Percentiles rank a stretch among this genome's conserved stretches.
These are phyloP conservation scores for Enteromius fasciolatus DNA, from an alignment of 2,797 vertebrate species.

Conservation along the genomic window DNA sequence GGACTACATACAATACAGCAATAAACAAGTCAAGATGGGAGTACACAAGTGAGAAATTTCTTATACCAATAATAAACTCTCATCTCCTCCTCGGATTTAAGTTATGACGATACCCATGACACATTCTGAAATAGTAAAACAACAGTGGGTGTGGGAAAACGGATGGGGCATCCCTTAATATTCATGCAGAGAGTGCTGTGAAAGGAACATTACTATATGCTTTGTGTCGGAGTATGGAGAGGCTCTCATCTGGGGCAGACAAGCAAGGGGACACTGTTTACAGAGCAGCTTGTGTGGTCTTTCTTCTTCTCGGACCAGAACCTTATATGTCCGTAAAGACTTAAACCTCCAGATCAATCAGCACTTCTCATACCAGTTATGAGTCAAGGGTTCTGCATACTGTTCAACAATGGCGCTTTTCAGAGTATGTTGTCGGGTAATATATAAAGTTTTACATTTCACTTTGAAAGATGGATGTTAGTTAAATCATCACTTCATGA, in stretches of 20 bases:
- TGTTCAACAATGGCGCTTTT: background rate
- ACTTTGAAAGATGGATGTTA: background rate
- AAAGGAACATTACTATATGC: slow-evolving; percentile 7
- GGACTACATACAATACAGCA: background rate
- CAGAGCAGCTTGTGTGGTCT: slow-evolving; percentile 59
- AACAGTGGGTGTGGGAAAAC: background rate
- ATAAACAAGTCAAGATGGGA: background rate
- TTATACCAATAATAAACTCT: background rate
- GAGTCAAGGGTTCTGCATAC: background rate
- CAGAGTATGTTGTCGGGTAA: background rate
- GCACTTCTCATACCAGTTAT: background rate
- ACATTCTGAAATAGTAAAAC: slow-evolving; percentile 1
- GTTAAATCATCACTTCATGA: background rate
- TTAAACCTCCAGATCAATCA: slow-evolving; percentile 53
- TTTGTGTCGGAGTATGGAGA: slow-evolving; percentile 35
- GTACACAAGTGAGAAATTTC: background rate
- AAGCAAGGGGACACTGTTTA: slow-evolving; percentile 53
- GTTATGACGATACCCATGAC: background rate
- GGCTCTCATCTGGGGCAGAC: slow-evolving; percentile 27
- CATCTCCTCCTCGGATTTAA: background rate
- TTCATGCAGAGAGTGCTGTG: slow-evolving; percentile 12
- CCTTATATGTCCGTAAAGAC: slow-evolving; percentile 63
- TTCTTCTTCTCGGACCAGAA: slow-evolving; percentile 47
- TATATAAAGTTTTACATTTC: slow-evolving; percentile 14
- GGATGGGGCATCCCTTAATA: slow-evolving; percentile 9